Evolutionary conservation across 2,113 vertebrate species (phyloP).

Genomic region (Muntiacus muntjak): DNA sequence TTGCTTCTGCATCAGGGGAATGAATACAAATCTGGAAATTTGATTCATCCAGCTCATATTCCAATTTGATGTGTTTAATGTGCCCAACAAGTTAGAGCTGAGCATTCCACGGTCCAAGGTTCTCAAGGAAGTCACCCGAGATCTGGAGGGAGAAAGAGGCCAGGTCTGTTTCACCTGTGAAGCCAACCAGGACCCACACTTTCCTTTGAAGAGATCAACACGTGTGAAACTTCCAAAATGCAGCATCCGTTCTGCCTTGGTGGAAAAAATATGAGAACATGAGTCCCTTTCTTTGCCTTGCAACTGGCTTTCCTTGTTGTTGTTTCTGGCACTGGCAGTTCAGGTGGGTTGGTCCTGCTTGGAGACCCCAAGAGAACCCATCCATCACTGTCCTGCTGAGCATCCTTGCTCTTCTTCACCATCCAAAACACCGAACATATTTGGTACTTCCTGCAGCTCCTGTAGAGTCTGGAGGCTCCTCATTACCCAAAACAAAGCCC

Average conservation of each 20-base stretch:
- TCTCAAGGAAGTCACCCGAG: too few species aligned
- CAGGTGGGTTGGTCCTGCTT: not conserved
- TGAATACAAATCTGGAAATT: not conserved
- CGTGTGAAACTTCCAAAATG: not conserved
- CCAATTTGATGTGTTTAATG: too few species aligned
- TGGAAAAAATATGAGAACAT: accelerated
- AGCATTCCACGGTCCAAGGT: not conserved
- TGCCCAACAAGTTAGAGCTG: not conserved
- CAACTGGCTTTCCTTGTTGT: too few species aligned
- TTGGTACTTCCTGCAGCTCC: not conserved
- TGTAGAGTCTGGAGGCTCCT: too few species aligned
- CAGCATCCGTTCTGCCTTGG: accelerated
- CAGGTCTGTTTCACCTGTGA: accelerated
- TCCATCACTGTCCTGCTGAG: accelerated
- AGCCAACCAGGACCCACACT: accelerated
- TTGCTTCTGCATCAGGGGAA: not conserved
- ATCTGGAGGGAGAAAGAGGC: not conserved
- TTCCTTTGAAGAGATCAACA: not conserved
- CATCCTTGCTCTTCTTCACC: not conserved
- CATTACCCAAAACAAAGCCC: accelerated
- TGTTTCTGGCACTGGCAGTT: accelerated
- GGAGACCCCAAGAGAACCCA: too few species aligned
- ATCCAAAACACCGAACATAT: too few species aligned
- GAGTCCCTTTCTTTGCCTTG: accelerated
- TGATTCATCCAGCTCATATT: not conserved